Conservation (phyloP, 2,888 invertebrate genomes). For the Druceiella hillmani region DNA sequence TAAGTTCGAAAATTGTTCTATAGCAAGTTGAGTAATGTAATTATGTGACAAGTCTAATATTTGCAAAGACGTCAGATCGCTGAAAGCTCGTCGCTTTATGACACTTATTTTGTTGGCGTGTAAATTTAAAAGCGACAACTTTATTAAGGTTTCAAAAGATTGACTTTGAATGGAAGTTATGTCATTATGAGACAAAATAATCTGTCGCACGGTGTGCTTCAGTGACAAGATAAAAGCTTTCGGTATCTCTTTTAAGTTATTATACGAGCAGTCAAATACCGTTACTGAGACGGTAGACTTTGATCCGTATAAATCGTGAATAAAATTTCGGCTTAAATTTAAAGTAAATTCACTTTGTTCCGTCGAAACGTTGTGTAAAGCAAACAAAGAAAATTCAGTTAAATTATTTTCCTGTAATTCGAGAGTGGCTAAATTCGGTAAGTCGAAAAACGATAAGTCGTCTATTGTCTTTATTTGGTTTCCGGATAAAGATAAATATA, state of each 20-base stretch:
- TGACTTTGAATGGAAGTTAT: constrained; percentile 65
- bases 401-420: constrained; percentile 78
- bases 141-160: constrained; percentile 65
- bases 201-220: constrained; percentile 58
- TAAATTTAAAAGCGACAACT: constrained; percentile 68
- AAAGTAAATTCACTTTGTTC: constrained; percentile 61
- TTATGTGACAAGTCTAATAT: constrained; percentile 76
- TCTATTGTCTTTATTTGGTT: constrained; percentile 73
- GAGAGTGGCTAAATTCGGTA: constrained; percentile 70
- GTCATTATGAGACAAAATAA: constrained; percentile 70
- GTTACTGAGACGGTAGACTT: constrained; percentile 54
- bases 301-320: constrained; percentile 45
- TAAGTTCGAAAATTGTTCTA: constrained; percentile 74
- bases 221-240: constrained; percentile 59
- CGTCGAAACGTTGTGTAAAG: constrained; percentile 64
- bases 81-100: constrained; percentile 71
- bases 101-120: constrained; percentile 68
- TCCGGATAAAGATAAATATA: constrained; percentile 76
- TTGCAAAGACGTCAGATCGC: constrained; percentile 68
- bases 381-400: constrained; percentile 59
- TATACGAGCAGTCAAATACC: constrained; percentile 66
- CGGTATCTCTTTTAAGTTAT: constrained; percentile 60
- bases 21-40: constrained; percentile 67
- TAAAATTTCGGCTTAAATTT: constrained; percentile 70
- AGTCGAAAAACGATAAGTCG: constrained; percentile 65